Base-by-base conservation (phyloP, 1,140 invertebrate genomes). In the Sitobion miscanthi region DNA sequence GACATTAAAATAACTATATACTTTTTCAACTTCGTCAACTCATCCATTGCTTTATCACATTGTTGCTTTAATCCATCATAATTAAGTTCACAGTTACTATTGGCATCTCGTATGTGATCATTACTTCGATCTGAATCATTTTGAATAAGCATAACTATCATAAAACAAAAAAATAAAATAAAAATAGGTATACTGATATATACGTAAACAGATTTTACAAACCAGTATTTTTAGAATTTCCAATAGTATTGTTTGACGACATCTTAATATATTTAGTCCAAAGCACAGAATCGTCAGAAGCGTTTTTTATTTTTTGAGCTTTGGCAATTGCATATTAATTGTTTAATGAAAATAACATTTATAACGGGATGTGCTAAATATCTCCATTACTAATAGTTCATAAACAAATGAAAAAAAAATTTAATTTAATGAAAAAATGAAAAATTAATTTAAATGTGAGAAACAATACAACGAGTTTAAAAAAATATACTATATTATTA, bases 31-130 rank as follows among this genome's bases (percentile, higher is more conserved):
- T 97, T 96, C 94, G 97, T 97, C 87, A 98, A 95, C 95, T 99
- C 98, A 94, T 97, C 96, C 95, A 98, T 96, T 25, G 98, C 97
- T 95, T 97, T 97, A 94, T 98, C 98, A 95, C 97, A 98, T 95
- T 98, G 97, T 94, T 97, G 96, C 95, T 98, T 98, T 87, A 98
- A 96, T 94, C 96, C 96, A 94, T 98, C 98, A 95, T 97, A 98
- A 95, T 97, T 97, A 94, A 96, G 96, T 47, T 94, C 95, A 94
- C 62, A 95, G 94, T 93, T 94, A 87, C 54, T 86, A 86, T 86
- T 93, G 6, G 82, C 38, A 86, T 93, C 90, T 94, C 94, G 85
- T 92, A 52, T 93, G 47, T 45, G 35, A 93, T 93, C 54, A 91
- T 62, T 93, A 62, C 83, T 91, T 83, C 82, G 91, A 86, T 93